Conservation (phyloP, 1,140 invertebrate species). For the Forficula auricularia region DNA sequence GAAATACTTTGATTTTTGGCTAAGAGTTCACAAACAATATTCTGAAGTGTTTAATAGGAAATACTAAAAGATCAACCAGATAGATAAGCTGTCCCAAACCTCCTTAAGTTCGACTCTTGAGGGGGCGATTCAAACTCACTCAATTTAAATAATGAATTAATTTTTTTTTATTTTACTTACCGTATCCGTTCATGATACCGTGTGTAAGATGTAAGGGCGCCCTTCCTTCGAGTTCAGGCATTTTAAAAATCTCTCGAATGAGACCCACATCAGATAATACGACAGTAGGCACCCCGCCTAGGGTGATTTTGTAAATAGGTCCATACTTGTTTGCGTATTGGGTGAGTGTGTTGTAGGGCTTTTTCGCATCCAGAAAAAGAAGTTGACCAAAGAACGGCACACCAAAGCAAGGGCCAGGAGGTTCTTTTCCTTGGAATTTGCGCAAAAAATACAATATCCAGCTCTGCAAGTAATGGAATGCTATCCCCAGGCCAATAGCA, state of each 20-base stretch:
- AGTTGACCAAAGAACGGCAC: slow-evolving; percentile 62
- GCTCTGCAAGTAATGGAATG: no score
- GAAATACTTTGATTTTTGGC: no score
- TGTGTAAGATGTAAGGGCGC: slow-evolving; percentile 66
- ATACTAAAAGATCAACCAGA: no score
- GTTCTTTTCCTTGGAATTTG: slow-evolving; percentile 29
- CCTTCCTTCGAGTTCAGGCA: slow-evolving; percentile 47
- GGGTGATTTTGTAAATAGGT: slow-evolving; percentile 43
- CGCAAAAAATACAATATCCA: no score
- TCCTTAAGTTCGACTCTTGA: no score
- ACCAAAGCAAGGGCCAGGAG: slow-evolving; percentile 53
- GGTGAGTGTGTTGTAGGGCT: slow-evolving; percentile 51
- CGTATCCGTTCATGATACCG: slow-evolving; percentile 69
- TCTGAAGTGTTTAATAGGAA: no score
- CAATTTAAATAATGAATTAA: no score
- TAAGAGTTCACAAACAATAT: no score
- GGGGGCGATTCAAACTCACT: no score
- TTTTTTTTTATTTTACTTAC: no score
- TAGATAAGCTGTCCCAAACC: no score
- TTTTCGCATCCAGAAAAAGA: slow-evolving; percentile 42
- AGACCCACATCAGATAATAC: slow-evolving; percentile 52
- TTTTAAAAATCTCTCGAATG: slow-evolving; percentile 47
- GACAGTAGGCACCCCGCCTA: slow-evolving; percentile 55
- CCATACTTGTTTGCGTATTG: slow-evolving; percentile 46
- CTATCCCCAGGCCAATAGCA: no score